These are phyloP conservation scores for Platysternon megacephalum DNA, from an alignment of 2,113 vertebrate species.

Conservation along the genomic window DNA sequence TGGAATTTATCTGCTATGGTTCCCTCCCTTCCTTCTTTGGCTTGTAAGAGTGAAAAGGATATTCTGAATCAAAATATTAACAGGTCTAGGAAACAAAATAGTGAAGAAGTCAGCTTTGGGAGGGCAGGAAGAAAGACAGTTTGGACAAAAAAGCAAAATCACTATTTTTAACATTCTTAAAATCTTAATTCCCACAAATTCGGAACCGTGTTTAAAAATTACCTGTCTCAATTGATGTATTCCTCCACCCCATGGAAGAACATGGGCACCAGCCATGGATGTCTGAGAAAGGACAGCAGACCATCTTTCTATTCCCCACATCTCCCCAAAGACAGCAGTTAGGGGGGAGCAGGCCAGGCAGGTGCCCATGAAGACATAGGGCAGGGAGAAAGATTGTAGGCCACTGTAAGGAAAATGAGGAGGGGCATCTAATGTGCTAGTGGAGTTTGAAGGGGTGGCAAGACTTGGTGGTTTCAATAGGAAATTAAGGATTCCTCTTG, in stretches of 20 bases:
- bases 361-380: not conserved
- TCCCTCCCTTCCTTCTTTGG: not conserved
- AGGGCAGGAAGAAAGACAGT: not conserved
- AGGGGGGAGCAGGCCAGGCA: not conserved
- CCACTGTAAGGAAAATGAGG: not conserved
- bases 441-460: not conserved
- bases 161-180: not conserved
- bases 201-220: not conserved
- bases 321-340: not conserved
- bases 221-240: not conserved
- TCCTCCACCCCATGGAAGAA: not conserved
- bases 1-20: not conserved
- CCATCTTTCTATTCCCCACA: not conserved
- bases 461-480: not conserved
- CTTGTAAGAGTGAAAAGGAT: not conserved
- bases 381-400: not conserved
- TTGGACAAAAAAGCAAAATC: not conserved
- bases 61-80: not conserved
- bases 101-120: not conserved
- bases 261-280: not conserved
- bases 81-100: not conserved
- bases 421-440: not conserved
- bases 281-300: not conserved
- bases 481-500: not conserved
- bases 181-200: accelerated